A percentile compares a stretch with the other conserved stretches of the same genome.
phyloP scores from a whole-genome alignment of 2,888 invertebrate genomes.

The Dusona sp. region DNA sequence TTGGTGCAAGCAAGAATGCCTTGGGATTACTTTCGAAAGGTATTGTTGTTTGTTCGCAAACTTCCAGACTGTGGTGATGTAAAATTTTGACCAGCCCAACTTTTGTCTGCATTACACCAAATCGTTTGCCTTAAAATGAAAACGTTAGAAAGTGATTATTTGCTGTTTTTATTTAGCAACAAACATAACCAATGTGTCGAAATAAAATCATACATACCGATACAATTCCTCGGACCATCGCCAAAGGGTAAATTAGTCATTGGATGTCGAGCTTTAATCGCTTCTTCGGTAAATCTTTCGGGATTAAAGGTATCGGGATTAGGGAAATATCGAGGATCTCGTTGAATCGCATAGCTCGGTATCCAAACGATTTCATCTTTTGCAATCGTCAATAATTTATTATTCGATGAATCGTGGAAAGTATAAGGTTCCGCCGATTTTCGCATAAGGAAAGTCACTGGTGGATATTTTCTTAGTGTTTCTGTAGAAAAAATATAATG shows the following conservation, averaged over 20 bases:
- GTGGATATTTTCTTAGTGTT: slow-evolving; percentile 84
- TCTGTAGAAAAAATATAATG: slow-evolving; percentile 76
- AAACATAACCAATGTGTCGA: neutral
- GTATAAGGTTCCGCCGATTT: slow-evolving; percentile 73
- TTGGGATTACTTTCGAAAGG: slow-evolving; percentile 74
- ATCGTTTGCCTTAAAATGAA: slow-evolving; percentile 74
- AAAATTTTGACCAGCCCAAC: slow-evolving; percentile 81
- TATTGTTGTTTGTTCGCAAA: slow-evolving; percentile 78
- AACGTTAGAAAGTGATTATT: slow-evolving; percentile 5
- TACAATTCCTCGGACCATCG: slow-evolving; percentile 80
- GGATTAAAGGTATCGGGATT: slow-evolving; percentile 78
- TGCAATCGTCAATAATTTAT: slow-evolving; percentile 72
- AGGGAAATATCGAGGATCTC: slow-evolving; percentile 74
- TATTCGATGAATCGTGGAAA: slow-evolving; percentile 14
- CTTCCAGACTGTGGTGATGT: slow-evolving; percentile 78
- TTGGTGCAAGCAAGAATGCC: slow-evolving; percentile 74
- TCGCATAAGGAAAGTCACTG: slow-evolving; percentile 79
- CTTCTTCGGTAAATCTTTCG: slow-evolving; percentile 76
- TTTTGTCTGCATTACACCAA: slow-evolving; percentile 81
- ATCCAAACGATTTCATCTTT: slow-evolving; percentile 69
- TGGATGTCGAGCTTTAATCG: slow-evolving; percentile 70
- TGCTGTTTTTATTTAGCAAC: neutral
- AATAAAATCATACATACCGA: slow-evolving; percentile 73
- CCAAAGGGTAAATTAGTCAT: slow-evolving; percentile 79
- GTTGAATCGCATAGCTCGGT: slow-evolving; percentile 74